Evolutionary conservation across 2,113 vertebrate genomes (phyloP), one percentile per base, ranked within the genome.

Genomic region (Formicarius rufipectus): DNA sequence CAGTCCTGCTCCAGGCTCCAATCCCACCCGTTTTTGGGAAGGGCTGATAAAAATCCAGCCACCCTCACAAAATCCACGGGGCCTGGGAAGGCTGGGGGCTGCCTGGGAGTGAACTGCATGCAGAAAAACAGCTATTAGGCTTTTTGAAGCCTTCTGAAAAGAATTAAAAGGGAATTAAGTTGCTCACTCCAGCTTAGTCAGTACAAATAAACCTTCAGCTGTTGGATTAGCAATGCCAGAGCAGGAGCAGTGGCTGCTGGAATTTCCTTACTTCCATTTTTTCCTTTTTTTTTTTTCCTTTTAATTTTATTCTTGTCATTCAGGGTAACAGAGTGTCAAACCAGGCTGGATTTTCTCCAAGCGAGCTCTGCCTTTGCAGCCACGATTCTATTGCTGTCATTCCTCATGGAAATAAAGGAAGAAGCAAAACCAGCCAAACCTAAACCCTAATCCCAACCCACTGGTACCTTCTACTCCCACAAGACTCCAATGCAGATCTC

Each of bases 191-290:
- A 91, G 84, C 67, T 95, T 93, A 95, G 56, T 74, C 84, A 86
- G 82, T 96, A 82, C 95, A 96, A 96, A 97, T 93, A 93, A 95
- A 85, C 79, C 84, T 62, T 95, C 53, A 17, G 67, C 89, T 94
- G 83, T 53, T 95, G 95, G 90, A 91, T 97, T 96, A 96, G 59
- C 55, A 47, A 39, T 68, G 64, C 58, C 3, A 8, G 83, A 90
- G 10, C 77, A 45, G 50, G 60, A 90, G 78, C 8, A 0, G 49
- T 6, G 18, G 39, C 24, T 47, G 63, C 53, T 75, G 55, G 85
- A 80, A 18, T 68, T 69, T 47, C 11, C 64, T 87, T 75, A 16
- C 50, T 78, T 67, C 23, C 7, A 14, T 17, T 3, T 2, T 2
- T 11, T 10, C 2, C 1, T 5, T 3, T 18, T 22, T 35, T 30